Evolutionary conservation across 2,113 vertebrate species (phyloP).

Genomic region (Upupa epops): DNA sequence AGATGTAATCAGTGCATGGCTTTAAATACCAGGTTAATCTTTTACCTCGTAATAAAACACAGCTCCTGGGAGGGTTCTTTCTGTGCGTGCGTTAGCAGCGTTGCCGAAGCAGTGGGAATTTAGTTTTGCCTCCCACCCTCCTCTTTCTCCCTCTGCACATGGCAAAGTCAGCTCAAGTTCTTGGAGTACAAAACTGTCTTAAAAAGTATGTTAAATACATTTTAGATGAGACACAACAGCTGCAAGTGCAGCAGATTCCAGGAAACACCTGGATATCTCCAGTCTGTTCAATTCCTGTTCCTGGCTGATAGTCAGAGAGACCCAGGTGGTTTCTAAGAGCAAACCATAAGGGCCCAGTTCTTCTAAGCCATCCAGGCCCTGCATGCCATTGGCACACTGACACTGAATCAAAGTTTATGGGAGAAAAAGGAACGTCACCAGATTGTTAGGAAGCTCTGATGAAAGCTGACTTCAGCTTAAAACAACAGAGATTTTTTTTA

Average conservation of each 20-base stretch:
- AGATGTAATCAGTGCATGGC: neutral
- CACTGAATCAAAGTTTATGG: neutral
- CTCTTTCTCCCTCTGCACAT: neutral
- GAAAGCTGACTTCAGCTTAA: neutral
- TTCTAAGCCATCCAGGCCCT: neutral
- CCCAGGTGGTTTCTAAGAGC: no score
- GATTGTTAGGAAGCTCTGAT: neutral
- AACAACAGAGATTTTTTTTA: neutral
- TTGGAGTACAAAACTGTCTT: neutral
- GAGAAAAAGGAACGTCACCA: neutral
- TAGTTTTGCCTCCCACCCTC: neutral
- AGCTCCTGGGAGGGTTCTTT: neutral
- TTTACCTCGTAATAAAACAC: neutral
- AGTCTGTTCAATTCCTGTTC: neutral
- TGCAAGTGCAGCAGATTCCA: neutral
- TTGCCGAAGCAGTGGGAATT: slow-evolving; percentile 20
- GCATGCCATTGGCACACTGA: neutral
- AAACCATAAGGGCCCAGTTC: neutral
- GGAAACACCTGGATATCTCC: neutral
- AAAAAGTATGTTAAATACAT: neutral
- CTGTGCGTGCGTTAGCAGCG: neutral
- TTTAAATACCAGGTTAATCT: slow-evolving; percentile 6
- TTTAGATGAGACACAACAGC: neutral
- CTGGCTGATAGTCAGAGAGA: no score
- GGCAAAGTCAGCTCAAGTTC: neutral